These are phyloP conservation scores for Lysandra bellargus DNA, from an alignment of 2,888 invertebrate genomes.

Conservation along the genomic window DNA sequence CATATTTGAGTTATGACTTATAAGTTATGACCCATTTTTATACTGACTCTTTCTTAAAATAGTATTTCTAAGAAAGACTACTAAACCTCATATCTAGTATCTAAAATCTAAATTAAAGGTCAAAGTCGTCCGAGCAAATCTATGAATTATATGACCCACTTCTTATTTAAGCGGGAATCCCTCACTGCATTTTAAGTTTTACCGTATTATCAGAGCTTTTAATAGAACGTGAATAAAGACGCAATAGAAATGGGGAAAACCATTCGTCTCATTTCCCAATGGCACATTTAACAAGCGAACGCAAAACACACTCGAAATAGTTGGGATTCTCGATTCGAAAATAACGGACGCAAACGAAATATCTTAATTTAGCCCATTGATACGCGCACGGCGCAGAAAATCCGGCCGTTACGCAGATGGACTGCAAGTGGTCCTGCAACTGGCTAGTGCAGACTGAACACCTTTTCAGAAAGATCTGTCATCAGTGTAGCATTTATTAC, in stretches of 20 bases:
- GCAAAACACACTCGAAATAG: conserved; percentile 41
- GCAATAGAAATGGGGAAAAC: neutral
- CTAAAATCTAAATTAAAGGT: no score
- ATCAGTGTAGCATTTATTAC: neutral
- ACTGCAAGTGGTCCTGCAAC: conserved; percentile 24
- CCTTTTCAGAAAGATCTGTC: neutral
- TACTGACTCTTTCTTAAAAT: no score
- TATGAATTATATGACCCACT: no score
- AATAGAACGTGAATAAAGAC: neutral
- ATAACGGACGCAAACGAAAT: conserved; percentile 25
- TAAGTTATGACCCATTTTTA: no score
- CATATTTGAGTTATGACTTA: no score
- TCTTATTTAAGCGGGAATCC: no score
- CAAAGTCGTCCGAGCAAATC: no score
- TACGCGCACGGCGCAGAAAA: conserved; percentile 6
- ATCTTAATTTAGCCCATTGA: conserved; percentile 30
- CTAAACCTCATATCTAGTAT: no score
- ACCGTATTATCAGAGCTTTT: no score
- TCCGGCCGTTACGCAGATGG: conserved; percentile 21
- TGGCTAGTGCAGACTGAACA: neutral
- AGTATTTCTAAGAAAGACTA: no score
- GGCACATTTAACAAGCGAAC: neutral
- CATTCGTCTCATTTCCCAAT: neutral
- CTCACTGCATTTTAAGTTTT: no score
- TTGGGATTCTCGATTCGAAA: conserved; percentile 36